Evolutionary conservation across 2,888 invertebrate genomes (phyloP), one percentile per base, ranked within the genome.

Genomic region (Drosophila hamatofila): DNA sequence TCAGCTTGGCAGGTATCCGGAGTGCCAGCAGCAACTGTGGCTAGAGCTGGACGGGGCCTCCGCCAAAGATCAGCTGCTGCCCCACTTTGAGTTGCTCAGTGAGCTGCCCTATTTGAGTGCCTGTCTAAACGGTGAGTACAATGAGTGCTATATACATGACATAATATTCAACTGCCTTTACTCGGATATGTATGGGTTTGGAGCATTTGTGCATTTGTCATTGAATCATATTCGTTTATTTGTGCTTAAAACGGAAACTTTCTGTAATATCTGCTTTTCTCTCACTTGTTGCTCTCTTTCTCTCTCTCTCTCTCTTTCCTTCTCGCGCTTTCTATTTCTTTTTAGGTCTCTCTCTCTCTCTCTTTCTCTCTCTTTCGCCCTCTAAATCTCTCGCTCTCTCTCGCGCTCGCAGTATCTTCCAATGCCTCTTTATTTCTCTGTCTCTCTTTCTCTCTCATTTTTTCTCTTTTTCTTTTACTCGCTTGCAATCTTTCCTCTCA

Each of bases 81-180:
- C 87, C 14, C 81, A 83, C 11, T 91, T 89, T 75, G 92, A 92
- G 4, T 75, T 78, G 16, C 66, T 93, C 0, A 83, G 77, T 9
- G 89, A 92, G n/a, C 63, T 93, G 61, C 80, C 88, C 4, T 93
- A 92, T 69, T 79, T 93, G 59, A 91, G 92, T 70, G 91, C 92
- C 35, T 92, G 92, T 51, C 23, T 93, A 9, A 78, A 92, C 75
- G 93, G 92, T 92, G 69, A 61, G 68, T 64, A 25, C 3, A 37
- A 33, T 35, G 16, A 5, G 2, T 23, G 21, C n/a, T 12, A 41
- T 11, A 11, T 41, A 8, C 2, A 11, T 41, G 5, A 42, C 2
- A 14, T 21, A 42, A 21, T 21, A 12, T 2, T 18, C 18, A 41
- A 37, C 2, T 16, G 16, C 16, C 16, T 37, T 37, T n/a, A 39